Evolutionary conservation across 2,888 invertebrate genomes (phyloP), one percentile per base, ranked within the genome.

Genomic region (Leptinotarsa juncta): DNA sequence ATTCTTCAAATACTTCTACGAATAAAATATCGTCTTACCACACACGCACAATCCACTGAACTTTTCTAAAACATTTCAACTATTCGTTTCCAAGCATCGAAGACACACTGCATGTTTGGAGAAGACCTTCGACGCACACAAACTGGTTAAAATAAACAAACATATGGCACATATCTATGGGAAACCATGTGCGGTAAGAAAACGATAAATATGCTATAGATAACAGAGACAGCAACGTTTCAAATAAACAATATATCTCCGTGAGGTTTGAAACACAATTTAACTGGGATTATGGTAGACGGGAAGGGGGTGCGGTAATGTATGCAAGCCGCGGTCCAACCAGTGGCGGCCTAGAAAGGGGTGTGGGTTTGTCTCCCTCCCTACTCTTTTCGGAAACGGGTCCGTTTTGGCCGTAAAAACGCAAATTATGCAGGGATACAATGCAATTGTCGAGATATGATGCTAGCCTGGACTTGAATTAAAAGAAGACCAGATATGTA

Each of bases 241-340:
- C 62, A 76, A 73, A 72, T 68, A 72, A 70, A 68, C 66, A 72
- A 57, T 73, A 69, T 66, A 73, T 77, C 77, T 73, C 72, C 67
- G 65, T 32, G 57, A 75, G 73, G 67, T 65, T 42, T 71, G 70
- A 65, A 75, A 70, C 65, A 71, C 71, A 71, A 73, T 70, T 75
- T 75, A 75, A 69, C 75, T 55, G 60, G 70, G 75, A 75, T 73
- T 77, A 73, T 66, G 65, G 68, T 53, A 42, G 42, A 65, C 42
- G 49, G 32, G 73, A 48, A 69, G 66, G 73, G 71, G 65, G 53
- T 67, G 16, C 23, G 10, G 18, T 72, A 77, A 74, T 74, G 16
- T 73, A 77, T 77, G 72, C 73, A 66, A 57, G 70, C 57, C 50
- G 16, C 53, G 62, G 23, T 70, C 69, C 73, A 60, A 50, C 65